Percentiles rank a stretch among this genome's conserved stretches.
These are phyloP conservation scores for Lacerta agilis DNA, from an alignment of 2,797 vertebrate genomes.

Conservation along the genomic window DNA sequence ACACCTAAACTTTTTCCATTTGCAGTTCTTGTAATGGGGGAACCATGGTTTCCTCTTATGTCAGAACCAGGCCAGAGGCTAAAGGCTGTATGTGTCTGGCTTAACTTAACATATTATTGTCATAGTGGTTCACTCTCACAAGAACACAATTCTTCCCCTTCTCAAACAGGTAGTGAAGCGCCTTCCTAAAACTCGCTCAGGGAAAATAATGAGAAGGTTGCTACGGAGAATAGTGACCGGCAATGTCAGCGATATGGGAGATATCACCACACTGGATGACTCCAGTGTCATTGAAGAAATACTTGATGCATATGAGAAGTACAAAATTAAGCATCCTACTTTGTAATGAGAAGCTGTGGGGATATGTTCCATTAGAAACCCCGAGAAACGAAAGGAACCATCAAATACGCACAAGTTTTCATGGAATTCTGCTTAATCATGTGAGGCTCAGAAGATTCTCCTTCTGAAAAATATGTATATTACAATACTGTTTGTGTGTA, in stretches of 20 bases:
- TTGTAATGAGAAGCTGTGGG: constrained; percentile 45
- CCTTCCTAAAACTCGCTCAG: constrained; percentile 95
- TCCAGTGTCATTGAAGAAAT: constrained; percentile 87
- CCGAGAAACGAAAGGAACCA: constrained; percentile 20
- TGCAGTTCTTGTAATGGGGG: background rate
- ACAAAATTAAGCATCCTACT: constrained; percentile 70
- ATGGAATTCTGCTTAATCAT: background rate
- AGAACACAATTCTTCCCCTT: background rate
- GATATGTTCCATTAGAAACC: constrained; percentile 1
- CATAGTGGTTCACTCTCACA: background rate
- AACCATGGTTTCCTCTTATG: background rate
- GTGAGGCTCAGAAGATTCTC: constrained; percentile 2
- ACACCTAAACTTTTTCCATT: too few species aligned
- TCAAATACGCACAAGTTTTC: background rate
- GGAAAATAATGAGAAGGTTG: constrained; percentile 95
- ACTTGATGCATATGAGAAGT: constrained; percentile 78
- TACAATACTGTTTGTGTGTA: background rate
- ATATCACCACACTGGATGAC: constrained; percentile 92
- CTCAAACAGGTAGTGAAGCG: constrained; percentile 86
- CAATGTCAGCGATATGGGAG: constrained; percentile 80
- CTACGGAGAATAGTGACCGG: constrained; percentile 88
- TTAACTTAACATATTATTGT: constrained; percentile 6
- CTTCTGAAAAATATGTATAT: background rate
- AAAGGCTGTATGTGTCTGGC: background rate
- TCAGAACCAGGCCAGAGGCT: background rate